These are phyloP conservation scores for Thunnus albacares DNA, from an alignment of 2,797 vertebrate species.

Conservation along the genomic window DNA sequence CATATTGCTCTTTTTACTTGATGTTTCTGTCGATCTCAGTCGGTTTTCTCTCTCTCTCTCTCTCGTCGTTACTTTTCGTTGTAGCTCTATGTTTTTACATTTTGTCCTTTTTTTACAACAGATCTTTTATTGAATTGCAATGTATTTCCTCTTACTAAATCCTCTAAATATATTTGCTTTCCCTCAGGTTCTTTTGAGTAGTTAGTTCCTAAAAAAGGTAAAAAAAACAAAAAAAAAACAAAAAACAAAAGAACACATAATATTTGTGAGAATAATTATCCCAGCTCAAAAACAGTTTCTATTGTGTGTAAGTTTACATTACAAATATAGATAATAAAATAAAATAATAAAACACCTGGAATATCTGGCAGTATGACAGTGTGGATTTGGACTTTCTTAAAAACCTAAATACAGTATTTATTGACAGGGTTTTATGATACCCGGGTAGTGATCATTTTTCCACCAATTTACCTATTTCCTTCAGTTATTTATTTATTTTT, in stretches of 20 bases:
- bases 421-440: slow-evolving; percentile 14
- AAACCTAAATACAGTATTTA: neutral
- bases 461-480: slow-evolving; percentile 1
- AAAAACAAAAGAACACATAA: neutral
- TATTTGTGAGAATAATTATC: neutral
- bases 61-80: neutral
- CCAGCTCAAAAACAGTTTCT: neutral
- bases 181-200: too few relatives aligned
- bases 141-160: neutral
- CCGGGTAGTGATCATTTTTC: neutral
- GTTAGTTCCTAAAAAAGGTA: too few relatives aligned
- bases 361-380: slow-evolving; percentile 19
- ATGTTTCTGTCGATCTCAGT: neutral
- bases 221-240: too few relatives aligned
- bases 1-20: neutral
- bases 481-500: neutral
- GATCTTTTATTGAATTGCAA: slow-evolving; percentile 13
- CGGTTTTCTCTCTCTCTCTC: neutral
- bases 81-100: neutral
- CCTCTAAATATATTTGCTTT: too few relatives aligned
- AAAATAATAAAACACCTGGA: slow-evolving; percentile 6
- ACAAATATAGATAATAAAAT: neutral
- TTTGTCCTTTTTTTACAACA: neutral
- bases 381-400: slow-evolving; percentile 8
- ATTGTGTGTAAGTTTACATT: slow-evolving; percentile 3